A percentile compares a stretch with the other conserved stretches of the same genome.
phyloP scores from a whole-genome alignment of 2,888 invertebrate genomes.

The Ramazzottius varieornatus region DNA sequence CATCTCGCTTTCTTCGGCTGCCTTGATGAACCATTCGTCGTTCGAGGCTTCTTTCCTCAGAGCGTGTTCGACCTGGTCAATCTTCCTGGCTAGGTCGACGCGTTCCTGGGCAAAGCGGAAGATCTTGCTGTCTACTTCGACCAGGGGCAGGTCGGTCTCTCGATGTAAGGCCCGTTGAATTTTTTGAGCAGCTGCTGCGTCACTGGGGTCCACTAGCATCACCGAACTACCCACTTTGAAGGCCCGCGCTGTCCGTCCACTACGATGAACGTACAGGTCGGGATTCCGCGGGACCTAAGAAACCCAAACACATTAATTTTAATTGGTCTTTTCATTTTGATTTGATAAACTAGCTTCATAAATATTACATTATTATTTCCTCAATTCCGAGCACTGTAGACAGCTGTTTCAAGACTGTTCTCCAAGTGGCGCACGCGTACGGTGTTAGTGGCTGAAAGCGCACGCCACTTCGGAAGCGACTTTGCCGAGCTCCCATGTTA shows the following conservation, averaged over 20 bases:
- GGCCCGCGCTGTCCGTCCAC: constrained; percentile 82
- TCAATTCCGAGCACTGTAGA: too few species aligned
- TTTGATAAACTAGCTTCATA: too few species aligned
- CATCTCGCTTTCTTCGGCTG: constrained; percentile 60
- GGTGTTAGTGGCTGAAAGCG: too few species aligned
- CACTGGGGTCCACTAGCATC: constrained; percentile 63
- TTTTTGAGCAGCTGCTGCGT: constrained; percentile 36
- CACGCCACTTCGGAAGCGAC: too few species aligned
- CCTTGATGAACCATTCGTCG: constrained; percentile 56
- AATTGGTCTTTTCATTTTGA: not conserved
- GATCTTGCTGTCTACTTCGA: constrained; percentile 26
- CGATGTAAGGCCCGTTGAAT: not conserved
- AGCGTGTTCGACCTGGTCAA: constrained; percentile 31
- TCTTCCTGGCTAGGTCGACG: constrained; percentile 45
- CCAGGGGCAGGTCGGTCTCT: not conserved
- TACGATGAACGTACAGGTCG: constrained; percentile 56
- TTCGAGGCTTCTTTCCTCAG: constrained; percentile 35
- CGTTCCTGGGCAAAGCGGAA: constrained; percentile 39
- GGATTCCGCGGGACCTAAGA: constrained; percentile 30
- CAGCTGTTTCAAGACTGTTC: too few species aligned
- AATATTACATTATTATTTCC: too few species aligned
- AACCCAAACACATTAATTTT: constrained; percentile 5
- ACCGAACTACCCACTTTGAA: constrained; percentile 64
- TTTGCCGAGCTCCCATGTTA: not conserved
- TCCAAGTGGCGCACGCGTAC: too few species aligned